phyloP scores from a whole-genome alignment of 2,888 invertebrate species.

The Spatulosminthurus flaviceps region DNA sequence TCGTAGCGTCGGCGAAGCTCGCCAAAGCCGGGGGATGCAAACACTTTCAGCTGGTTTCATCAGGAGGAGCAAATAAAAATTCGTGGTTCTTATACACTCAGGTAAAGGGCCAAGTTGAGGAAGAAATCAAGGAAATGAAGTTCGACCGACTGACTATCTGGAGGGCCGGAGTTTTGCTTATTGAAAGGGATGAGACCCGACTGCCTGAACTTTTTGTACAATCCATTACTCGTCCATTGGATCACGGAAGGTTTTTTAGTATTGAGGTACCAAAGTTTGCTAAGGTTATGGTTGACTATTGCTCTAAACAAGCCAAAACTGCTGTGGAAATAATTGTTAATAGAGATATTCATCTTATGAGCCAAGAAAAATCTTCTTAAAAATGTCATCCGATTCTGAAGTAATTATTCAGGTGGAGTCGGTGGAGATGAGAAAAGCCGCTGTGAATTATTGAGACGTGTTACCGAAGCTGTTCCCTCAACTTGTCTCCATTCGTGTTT shows the following conservation, averaged over 20 bases:
- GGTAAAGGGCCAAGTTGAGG: constrained; percentile 66
- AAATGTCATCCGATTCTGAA: too few species aligned
- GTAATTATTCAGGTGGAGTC: too few species aligned
- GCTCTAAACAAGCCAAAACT: constrained; percentile 50
- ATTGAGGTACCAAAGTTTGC: constrained; percentile 63
- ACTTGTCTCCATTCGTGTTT: too few species aligned
- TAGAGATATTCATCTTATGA: constrained; percentile 42
- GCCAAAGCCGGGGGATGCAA: constrained; percentile 67
- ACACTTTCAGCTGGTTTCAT: constrained; percentile 68
- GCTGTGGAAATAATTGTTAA: constrained; percentile 55
- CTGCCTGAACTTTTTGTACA: constrained; percentile 56
- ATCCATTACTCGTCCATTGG: constrained; percentile 47
- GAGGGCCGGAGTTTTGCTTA: constrained; percentile 43
- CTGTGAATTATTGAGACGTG: too few species aligned
- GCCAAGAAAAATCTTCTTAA: background rate
- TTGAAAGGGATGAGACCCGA: constrained; percentile 54
- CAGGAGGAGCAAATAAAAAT: constrained; percentile 68
- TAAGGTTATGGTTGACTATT: constrained; percentile 63
- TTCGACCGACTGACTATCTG: constrained; percentile 52
- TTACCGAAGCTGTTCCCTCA: too few species aligned
- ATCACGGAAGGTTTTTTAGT: constrained; percentile 57
- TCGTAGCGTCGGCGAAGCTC: constrained; percentile 67
- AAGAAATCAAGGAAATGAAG: constrained; percentile 55
- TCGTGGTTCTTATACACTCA: constrained; percentile 67
- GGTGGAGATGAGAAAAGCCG: too few species aligned